Base-by-base conservation (phyloP, 2,113 vertebrate genomes). In the Xiphophorus hellerii region DNA sequence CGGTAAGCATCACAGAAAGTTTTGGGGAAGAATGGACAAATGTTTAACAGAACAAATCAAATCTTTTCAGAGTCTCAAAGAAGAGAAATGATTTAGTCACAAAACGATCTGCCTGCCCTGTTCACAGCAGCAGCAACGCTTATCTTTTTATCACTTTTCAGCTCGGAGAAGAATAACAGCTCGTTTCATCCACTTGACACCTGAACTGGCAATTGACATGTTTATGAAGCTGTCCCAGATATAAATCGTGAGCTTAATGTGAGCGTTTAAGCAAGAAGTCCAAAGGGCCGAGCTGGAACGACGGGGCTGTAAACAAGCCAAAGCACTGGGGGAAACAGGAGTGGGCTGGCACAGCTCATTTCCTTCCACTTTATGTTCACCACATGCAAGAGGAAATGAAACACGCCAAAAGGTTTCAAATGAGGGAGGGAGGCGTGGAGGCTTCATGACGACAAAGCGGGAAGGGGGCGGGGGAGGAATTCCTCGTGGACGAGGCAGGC, bases 241-340 rank as follows among this genome's bases (percentile, higher is more conserved):
- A 78, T 79, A 83, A 88, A 89, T 82, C 29, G 68, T 65, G 42
- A 33, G 30, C 67, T 86, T 80, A 79, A 81, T 77, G 81, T 28
- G 51, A 81, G 27, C n/a, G 22, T 84, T 82, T 58, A 17, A 0
- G 39, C 25, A 22, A 76, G 78, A 73, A 77, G 69, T 61, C 29
- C 66, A 12, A 61, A 61, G 79, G 48, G 51, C 69, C 62, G 62
- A 39, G 17, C 29, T 61, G 54, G 51, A 75, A 80, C 60, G 73
- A 76, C 25, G 9, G 68, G 68, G 79, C 28, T 75, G 77, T 87
- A 89, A 91, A 92, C 75, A 84, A 85, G 70, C 62, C 75, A 0
- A 51, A 3, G 28, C 62, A 22, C 25, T 5, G 68, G 73, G 75
- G 68, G 73, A 80, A 80, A 62, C 62, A 54, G 51, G 73, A 77